These are phyloP conservation scores for Mesochorus sp. DNA, from an alignment of 2,888 invertebrate genomes.

Conservation along the genomic window DNA sequence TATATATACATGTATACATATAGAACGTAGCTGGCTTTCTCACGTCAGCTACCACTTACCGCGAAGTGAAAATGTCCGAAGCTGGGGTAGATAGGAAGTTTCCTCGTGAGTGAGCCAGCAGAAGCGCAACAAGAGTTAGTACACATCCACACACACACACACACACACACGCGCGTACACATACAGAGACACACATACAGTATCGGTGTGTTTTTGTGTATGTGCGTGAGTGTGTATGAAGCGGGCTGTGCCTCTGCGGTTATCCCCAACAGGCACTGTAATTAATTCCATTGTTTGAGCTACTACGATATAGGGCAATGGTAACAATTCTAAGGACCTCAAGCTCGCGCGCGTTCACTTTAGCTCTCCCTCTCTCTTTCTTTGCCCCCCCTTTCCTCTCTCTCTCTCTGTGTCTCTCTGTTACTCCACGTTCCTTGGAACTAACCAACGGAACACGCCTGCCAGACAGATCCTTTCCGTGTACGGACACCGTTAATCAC, in stretches of 20 bases:
- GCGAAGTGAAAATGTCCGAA: conserved; percentile 36
- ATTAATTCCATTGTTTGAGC: conserved; percentile 79
- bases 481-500: conserved; percentile 73
- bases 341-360: conserved; percentile 32
- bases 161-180: too few species aligned
- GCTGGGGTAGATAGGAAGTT: conserved; percentile 26
- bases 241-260: conserved; percentile 74
- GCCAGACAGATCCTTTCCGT: conserved; percentile 69
- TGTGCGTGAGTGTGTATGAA: conserved; percentile 1
- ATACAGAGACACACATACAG: neutral
- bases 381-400: conserved; percentile 16
- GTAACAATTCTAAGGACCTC: conserved; percentile 60
- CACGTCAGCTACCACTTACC: conserved; percentile 34
- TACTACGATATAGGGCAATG: conserved; percentile 61
- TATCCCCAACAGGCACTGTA: conserved; percentile 71
- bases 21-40: conserved; percentile 31
- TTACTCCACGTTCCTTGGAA: conserved; percentile 21
- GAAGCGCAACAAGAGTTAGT: neutral
- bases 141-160: neutral
- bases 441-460: conserved; percentile 50
- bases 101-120: conserved; percentile 27
- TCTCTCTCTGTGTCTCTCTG: conserved; percentile 42
- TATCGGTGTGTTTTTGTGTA: neutral
- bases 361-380: conserved; percentile 37
- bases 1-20: neutral